These are phyloP conservation scores for Falcunculus frontatus DNA, from an alignment of 2,113 vertebrate genomes.

Conservation along the genomic window DNA sequence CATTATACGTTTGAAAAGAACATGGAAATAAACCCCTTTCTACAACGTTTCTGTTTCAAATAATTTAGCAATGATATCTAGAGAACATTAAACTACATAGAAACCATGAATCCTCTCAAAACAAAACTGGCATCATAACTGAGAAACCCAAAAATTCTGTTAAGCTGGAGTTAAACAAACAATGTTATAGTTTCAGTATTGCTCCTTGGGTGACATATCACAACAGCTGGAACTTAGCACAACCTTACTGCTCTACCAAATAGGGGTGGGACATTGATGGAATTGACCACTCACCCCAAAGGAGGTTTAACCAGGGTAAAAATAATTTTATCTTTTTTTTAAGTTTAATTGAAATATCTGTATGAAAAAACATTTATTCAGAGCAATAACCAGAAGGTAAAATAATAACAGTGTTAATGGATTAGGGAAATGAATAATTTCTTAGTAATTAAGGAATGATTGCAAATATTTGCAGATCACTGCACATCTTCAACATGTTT, in stretches of 20 bases:
- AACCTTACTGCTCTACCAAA: not conserved
- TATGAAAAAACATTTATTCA: not conserved
- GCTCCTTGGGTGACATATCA: not conserved
- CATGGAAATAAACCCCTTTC: not conserved
- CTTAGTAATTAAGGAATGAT: not conserved
- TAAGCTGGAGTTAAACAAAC: not conserved
- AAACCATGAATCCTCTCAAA: not conserved
- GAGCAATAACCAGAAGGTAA: not conserved
- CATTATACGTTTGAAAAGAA: not conserved
- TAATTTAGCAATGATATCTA: not conserved
- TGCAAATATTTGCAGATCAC: not conserved
- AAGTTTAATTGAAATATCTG: not conserved
- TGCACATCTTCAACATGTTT: not conserved
- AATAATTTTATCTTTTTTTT: not conserved
- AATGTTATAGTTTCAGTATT: not conserved
- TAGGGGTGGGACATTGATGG: not conserved
- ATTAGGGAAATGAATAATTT: not conserved
- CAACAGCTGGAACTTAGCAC: not conserved
- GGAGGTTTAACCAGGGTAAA: not conserved
- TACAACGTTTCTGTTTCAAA: not conserved
- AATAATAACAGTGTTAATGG: not conserved
- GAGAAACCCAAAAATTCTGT: not conserved
- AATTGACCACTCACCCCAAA: not conserved
- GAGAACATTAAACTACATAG: not conserved
- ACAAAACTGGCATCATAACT: not conserved